These are phyloP conservation scores for Agrypnus murinus DNA, from an alignment of 2,888 invertebrate genomes.

Conservation along the genomic window DNA sequence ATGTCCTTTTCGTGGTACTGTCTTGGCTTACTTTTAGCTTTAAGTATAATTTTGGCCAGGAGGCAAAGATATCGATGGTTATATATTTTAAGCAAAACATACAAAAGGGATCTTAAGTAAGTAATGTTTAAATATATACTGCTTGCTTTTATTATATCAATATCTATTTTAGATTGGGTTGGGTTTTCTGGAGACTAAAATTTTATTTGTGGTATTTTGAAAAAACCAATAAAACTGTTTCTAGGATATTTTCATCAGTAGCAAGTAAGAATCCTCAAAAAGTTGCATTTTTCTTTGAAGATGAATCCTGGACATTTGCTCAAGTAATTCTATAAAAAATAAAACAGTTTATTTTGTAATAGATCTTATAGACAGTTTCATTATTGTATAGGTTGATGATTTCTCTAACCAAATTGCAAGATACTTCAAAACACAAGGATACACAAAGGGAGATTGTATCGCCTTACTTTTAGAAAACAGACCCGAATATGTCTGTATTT, in stretches of 20 bases:
- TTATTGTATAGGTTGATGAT: slow-evolving; percentile 81
- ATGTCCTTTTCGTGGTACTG: too few relatives aligned
- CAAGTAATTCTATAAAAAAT: slow-evolving; percentile 72
- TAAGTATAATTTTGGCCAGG: background rate
- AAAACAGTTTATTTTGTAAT: background rate
- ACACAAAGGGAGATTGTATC: slow-evolving; percentile 88
- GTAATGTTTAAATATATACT: background rate
- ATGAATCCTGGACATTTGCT: slow-evolving; percentile 79
- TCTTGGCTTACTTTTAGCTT: too few relatives aligned
- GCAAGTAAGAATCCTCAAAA: slow-evolving; percentile 77
- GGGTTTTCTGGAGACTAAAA: slow-evolving; percentile 75
- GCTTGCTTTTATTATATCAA: too few relatives aligned
- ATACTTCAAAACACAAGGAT: slow-evolving; percentile 83
- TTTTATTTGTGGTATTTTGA: slow-evolving; percentile 74
- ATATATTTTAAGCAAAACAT: slow-evolving; percentile 32
- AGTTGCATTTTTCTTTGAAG: slow-evolving; percentile 81
- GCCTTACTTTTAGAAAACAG: slow-evolving; percentile 92
- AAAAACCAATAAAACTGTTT: slow-evolving; percentile 73
- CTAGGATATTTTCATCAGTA: slow-evolving; percentile 74
- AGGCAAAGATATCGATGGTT: slow-evolving; percentile 14
- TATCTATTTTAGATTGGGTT: slow-evolving; percentile 56
- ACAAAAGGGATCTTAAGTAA: slow-evolving; percentile 35
- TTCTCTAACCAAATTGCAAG: slow-evolving; percentile 87
- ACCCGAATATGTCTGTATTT: slow-evolving; percentile 90
- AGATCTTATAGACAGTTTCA: slow-evolving; percentile 1